Conservation (phyloP, 2,113 vertebrate species). For the Barnardius zonarius region DNA sequence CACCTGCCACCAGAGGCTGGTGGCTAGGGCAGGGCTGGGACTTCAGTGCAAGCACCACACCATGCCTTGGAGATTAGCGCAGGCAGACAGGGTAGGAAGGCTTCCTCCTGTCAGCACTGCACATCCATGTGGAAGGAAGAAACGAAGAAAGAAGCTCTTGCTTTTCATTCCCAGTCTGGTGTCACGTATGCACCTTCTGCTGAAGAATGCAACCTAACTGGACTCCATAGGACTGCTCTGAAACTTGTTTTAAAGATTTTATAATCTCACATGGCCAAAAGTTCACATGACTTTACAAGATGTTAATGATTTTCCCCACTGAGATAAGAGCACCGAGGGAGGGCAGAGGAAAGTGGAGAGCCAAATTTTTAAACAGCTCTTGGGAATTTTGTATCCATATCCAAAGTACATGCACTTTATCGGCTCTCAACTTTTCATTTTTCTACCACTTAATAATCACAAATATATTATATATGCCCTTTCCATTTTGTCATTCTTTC, state of each 20-base stretch:
- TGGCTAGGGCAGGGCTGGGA: neutral
- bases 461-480: neutral
- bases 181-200: neutral
- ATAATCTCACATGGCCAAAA: neutral
- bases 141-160: neutral
- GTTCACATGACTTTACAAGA: neutral
- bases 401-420: conserved; percentile 8
- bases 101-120: neutral
- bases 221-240: neutral
- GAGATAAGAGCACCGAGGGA: neutral
- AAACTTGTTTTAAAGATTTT: neutral
- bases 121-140: neutral
- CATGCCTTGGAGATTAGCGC: accelerated
- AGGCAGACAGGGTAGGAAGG: neutral
- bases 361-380: neutral
- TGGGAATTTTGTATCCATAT: neutral
- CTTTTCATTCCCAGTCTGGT: neutral
- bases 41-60: neutral
- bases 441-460: conserved; percentile 22
- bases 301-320: neutral
- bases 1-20: accelerated
- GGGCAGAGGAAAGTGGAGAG: neutral
- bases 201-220: neutral
- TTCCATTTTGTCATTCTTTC: conserved; percentile 38
- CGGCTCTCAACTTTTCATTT: conserved; percentile 25